Evolutionary conservation across 2,888 invertebrate genomes (phyloP).

Genomic region (Pammene aurita): DNA sequence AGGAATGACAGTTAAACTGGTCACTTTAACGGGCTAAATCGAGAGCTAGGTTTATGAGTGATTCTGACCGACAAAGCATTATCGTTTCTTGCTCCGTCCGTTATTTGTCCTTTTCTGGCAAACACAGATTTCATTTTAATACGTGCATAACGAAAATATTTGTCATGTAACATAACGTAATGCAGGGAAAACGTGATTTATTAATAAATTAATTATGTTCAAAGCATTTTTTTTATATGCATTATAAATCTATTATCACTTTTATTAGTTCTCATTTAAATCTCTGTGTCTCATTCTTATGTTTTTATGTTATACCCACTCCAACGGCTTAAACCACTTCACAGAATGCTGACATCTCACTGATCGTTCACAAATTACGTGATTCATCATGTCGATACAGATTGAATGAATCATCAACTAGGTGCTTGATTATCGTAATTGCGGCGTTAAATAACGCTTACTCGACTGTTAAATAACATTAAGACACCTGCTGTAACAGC

Average conservation of each 20-base stretch:
- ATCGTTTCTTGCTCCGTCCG: not conserved
- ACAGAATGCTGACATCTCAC: slow-evolving; percentile 21
- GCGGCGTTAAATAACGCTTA: slow-evolving; percentile 31
- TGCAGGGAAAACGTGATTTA: not conserved
- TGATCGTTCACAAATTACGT: slow-evolving; percentile 15
- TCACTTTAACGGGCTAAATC: not conserved
- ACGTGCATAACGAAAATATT: not conserved
- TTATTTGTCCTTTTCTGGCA: not conserved
- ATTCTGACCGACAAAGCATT: not conserved
- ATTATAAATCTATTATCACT: not conserved
- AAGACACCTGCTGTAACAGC: slow-evolving; percentile 4
- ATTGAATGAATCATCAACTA: slow-evolving; percentile 30
- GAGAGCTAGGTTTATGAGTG: not conserved
- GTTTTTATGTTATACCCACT: not conserved
- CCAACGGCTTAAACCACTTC: slow-evolving; percentile 6
- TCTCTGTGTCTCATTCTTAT: not conserved
- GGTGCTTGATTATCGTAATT: slow-evolving; percentile 12
- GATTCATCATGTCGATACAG: slow-evolving; percentile 22
- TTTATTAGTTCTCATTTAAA: not conserved
- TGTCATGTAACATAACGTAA: not conserved
- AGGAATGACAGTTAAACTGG: not conserved
- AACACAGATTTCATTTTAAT: no score
- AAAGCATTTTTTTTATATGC: not conserved
- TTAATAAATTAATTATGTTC: no score
- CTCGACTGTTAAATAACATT: slow-evolving; percentile 2